Conservation (phyloP, 2,113 vertebrate species). For the Ploceus nigricollis region DNA sequence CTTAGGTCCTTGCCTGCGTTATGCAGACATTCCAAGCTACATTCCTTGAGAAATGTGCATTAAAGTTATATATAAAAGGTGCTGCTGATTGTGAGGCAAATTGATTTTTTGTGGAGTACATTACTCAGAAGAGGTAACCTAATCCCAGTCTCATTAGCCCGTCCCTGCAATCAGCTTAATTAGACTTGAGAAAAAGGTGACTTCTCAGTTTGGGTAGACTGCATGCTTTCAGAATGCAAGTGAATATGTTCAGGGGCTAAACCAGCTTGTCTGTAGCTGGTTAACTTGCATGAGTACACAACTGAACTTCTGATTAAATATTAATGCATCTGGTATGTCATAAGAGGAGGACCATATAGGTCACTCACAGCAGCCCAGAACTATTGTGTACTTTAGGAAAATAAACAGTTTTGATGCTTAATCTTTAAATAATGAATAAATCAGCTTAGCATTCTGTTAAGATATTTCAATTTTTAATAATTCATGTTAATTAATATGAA, state of each 20-base stretch:
- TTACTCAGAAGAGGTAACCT: constrained; percentile 1
- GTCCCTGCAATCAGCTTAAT: constrained; percentile 14
- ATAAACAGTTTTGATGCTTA: neutral
- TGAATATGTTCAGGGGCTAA: neutral
- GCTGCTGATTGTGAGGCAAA: neutral
- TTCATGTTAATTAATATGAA: neutral
- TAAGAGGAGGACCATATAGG: neutral
- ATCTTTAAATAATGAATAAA: neutral
- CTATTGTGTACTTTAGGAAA: neutral
- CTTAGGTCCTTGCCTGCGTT: neutral
- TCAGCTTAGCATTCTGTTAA: neutral
- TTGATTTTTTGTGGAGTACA: constrained; percentile 7
- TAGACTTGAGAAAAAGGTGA: constrained; percentile 3
- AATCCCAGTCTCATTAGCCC: neutral
- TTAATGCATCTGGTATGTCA: neutral
- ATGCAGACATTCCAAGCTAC: neutral
- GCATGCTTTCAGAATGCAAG: neutral
- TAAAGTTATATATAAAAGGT: neutral
- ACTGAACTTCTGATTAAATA: neutral
- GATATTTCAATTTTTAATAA: neutral
- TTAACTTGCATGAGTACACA: neutral
- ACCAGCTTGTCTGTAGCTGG: neutral
- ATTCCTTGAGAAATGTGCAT: neutral
- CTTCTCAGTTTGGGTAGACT: neutral
- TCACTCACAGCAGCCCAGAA: neutral